Base-by-base conservation (phyloP, 2,888 invertebrate genomes). In the Eugnorisma glareosa region DNA sequence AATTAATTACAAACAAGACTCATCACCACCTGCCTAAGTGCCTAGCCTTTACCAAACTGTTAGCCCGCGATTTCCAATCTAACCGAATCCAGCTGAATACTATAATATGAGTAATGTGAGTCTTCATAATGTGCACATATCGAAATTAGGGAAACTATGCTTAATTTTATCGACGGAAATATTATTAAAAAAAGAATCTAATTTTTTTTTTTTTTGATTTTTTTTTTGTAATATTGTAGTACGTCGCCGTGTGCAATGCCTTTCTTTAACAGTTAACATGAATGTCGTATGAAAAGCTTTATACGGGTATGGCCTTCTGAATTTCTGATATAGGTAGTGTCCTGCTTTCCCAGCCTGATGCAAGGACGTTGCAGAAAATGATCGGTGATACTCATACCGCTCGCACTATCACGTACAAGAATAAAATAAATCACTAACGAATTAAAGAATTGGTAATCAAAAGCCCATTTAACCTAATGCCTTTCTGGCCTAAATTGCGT, bases 401-500 rank as follows among this genome's bases (percentile, higher is more conserved):
- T n/a, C n/a, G n/a, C n/a, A n/a, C n/a, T 7, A 24, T 24, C 51
- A 24, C 24, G 24, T 48, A 45, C 7, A 51, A 51, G 51, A 54
- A 54, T 21, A 61, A 21, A 21, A 35, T 35, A 6, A 10, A 35
- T 31, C 31, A 18, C 59, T 10, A 18, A 31, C 10, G 5, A 28
- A 67, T 35, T 18, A n/a, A 67, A 40, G 1, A 69, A 15, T 48
- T 40, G 11, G 15, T 45, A 6, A 54, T 13, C 13, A 37, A 61
- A 63, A 31, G 1, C 3, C 28, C 31, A 68, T 63, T 57, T 31
- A 40, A 15, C 45, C 59, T 67, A 45, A 57, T 80, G 24, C 5
- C 81, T 35, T 51, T 21, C 15, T 59, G 45, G 8, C 70, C 69
- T 31, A 48, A 28, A 63, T 71, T 28, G 15, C 18, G 1, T 81